phyloP scores from a whole-genome alignment of 2,113 vertebrate genomes.

The Ploceus nigricollis region DNA sequence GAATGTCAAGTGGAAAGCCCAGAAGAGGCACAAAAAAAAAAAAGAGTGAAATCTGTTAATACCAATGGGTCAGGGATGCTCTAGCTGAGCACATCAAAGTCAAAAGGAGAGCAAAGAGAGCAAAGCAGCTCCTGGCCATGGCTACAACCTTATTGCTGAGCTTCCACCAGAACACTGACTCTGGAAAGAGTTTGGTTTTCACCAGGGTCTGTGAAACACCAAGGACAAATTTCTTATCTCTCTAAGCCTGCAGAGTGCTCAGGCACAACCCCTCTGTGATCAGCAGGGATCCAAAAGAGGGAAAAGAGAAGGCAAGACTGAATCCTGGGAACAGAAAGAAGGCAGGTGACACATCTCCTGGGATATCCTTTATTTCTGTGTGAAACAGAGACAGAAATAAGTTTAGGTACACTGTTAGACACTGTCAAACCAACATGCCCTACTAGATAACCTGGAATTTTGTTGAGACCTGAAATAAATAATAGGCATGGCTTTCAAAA shows the following conservation, averaged over 20 bases:
- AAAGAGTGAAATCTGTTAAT: neutral
- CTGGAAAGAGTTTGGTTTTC: rapidly evolving
- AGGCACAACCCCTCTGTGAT: neutral
- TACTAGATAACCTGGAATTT: neutral
- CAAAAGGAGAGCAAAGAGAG: neutral
- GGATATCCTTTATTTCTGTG: neutral
- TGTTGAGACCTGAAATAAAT: neutral
- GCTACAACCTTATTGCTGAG: neutral
- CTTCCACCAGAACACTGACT: rapidly evolving
- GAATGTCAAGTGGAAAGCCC: neutral
- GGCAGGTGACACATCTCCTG: neutral
- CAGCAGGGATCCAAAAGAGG: neutral
- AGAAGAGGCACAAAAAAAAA: neutral
- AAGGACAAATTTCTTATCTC: rapidly evolving
- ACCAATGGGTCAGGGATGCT: neutral
- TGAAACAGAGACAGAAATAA: neutral
- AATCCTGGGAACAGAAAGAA: neutral
- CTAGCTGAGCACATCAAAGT: neutral
- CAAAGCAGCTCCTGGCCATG: neutral
- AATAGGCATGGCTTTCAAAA: neutral
- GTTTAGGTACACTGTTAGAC: neutral
- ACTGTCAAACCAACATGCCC: neutral
- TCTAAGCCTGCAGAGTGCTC: neutral
- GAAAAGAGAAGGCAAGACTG: neutral
- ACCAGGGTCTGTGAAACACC: neutral